A percentile compares a stretch with the other conserved stretches of the same genome.
Evolutionary conservation across 2,797 vertebrate species (phyloP).

Genomic region (Sylvilagus floridanus): DNA sequence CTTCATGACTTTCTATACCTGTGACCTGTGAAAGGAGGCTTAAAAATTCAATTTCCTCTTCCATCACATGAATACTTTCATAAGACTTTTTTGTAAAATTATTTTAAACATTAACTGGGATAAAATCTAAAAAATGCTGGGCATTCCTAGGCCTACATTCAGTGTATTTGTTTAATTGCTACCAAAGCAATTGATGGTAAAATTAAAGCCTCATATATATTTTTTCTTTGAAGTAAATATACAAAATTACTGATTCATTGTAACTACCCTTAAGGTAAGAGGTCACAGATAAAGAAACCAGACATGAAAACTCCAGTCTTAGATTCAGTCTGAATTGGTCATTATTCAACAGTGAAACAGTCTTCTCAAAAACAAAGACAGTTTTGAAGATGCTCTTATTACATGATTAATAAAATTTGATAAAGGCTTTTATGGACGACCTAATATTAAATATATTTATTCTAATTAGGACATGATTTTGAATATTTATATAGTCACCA

Average conservation of each 20-base stretch:
- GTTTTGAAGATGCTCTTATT: not conserved
- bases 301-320: not conserved
- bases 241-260: not conserved
- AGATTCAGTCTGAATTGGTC: not conserved
- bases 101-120: not conserved
- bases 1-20: not conserved
- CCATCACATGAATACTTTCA: not conserved
- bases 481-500: too few species aligned
- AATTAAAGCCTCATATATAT: not conserved
- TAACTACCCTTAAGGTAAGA: not conserved
- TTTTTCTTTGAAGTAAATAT: not conserved
- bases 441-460: not conserved
- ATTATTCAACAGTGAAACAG: not conserved
- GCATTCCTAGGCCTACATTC: not conserved
- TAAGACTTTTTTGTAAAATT: not conserved
- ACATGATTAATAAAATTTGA: not conserved
- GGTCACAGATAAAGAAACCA: not conserved
- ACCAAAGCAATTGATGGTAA: not conserved
- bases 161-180: not conserved
- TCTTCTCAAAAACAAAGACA: not conserved
- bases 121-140: not conserved
- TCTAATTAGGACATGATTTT: not conserved
- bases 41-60: not conserved
- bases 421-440: not conserved
- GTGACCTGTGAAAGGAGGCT: not conserved